Base-by-base conservation (phyloP, 2,113 vertebrate genomes). In the Choloepus hoffmanni region DNA sequence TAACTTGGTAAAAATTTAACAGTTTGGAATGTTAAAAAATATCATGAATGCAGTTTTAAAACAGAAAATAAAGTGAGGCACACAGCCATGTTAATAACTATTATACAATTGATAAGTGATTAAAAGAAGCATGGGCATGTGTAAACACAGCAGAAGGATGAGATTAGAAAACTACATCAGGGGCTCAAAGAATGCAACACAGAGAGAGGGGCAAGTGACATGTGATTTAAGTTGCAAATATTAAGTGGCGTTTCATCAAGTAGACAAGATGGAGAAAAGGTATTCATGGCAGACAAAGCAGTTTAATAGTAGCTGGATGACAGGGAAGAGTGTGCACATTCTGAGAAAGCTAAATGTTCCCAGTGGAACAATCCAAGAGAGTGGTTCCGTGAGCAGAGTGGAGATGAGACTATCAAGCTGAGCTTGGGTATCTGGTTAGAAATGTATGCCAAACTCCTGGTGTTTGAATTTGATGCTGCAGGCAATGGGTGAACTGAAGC, bases 231-330 rank as follows among this genome's bases (percentile, higher is more conserved):
- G 58, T 87, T 90, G 63, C 60, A 74, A 45, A 70, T 21, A 5
- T 21, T 78, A 63, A 76, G 40, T 85, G 62, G 73, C 83, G 55
- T 85, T 95, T 96, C 16, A 24, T 65, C 60, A 65, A 60, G 18
- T 76, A n/a, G 50, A 65, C 40, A 48, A 78, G 67, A 36, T 48
- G 16, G 48, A 55, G 58, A 70, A 40, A 87, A 67, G 36, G 18
- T 21, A 73, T 43, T 82, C 63, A 48, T 24, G 58, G 72, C 16
- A 72, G 70, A 78, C 40, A 77, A 68, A 40, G 18, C 43, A 78
- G 43, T 81, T 70, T 72, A 45, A 68, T 40, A 26, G n/a, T 14
- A 78, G 67, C 18, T n/a, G 16, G 58, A 53, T 62, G n/a, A 65
- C 24, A 48, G 36, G 30, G 21, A 8, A 85, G 50, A 74, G 2